Percentiles rank a stretch among this genome's conserved stretches.
phyloP scores from a whole-genome alignment of 2,888 invertebrate genomes.

The Cecidostiba fungosa region DNA sequence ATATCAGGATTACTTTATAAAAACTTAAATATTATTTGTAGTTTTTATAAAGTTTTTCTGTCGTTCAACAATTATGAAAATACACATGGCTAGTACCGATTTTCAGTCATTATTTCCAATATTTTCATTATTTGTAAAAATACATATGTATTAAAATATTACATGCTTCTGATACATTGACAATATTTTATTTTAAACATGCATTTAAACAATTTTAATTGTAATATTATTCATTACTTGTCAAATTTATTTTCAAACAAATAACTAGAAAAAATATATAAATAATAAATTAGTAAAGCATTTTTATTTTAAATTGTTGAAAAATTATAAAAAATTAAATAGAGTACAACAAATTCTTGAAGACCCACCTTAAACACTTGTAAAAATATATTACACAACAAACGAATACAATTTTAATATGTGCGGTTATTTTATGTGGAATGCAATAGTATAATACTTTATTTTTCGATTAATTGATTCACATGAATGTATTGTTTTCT shows the following conservation, averaged over 20 bases:
- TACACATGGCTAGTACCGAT: constrained; percentile 34
- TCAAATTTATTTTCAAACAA: constrained; percentile 19
- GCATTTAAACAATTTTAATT: constrained; percentile 54
- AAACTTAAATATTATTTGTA: constrained; percentile 17
- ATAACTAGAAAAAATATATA: background rate
- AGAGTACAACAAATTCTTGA: constrained; percentile 10
- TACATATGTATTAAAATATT: constrained; percentile 38
- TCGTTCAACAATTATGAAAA: constrained; percentile 30
- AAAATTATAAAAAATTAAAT: background rate
- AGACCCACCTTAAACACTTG: constrained; percentile 40
- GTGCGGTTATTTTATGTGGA: constrained; percentile 56
- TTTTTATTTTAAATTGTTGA: background rate
- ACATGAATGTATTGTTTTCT: constrained; percentile 17
- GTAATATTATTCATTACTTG: too few relatives aligned
- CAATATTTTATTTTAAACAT: background rate
- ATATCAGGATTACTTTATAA: constrained; percentile 4
- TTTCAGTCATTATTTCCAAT: constrained; percentile 25
- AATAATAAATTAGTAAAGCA: background rate
- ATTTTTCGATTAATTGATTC: constrained; percentile 54
- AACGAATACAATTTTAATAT: constrained; percentile 23
- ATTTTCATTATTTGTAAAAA: constrained; percentile 46
- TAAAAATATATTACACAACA: constrained; percentile 36
- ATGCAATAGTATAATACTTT: constrained; percentile 66
- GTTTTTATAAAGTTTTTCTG: constrained; percentile 24
- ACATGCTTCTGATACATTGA: constrained; percentile 16